Conservation (phyloP, 1,140 invertebrate genomes). For the Procambarus virginalis region DNA sequence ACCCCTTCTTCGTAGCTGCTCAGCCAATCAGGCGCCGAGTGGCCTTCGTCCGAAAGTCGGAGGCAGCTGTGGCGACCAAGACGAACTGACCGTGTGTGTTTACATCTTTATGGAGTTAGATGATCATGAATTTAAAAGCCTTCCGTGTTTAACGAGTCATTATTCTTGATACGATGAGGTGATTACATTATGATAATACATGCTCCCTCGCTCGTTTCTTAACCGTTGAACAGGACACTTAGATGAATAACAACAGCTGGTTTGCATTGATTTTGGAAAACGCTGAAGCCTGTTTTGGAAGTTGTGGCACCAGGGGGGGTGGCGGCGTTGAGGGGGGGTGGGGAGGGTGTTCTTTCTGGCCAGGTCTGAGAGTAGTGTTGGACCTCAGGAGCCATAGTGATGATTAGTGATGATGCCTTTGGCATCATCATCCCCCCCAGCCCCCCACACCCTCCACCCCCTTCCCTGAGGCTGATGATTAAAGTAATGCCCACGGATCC, state of each 20-base stretch:
- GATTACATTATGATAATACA: slow-evolving; percentile 60
- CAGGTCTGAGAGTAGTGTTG: slow-evolving; percentile 27
- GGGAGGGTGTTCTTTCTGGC: not conserved
- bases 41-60: slow-evolving; percentile 59
- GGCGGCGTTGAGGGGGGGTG: not conserved
- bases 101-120: slow-evolving; percentile 63
- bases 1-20: slow-evolving; percentile 66
- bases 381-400: not conserved
- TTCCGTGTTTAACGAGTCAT: slow-evolving; percentile 45
- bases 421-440: not conserved
- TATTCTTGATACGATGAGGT: slow-evolving; percentile 48
- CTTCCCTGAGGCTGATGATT: slow-evolving; percentile 5
- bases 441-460: too few species aligned
- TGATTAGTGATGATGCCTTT: not conserved
- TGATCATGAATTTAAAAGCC: slow-evolving; percentile 51
- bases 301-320: slow-evolving; percentile 1
- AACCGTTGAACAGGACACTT: not conserved
- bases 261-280: slow-evolving; percentile 44
- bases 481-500: slow-evolving; percentile 21
- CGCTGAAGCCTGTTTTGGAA: slow-evolving; percentile 37
- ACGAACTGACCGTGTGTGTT: slow-evolving; percentile 57
- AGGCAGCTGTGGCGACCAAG: slow-evolving; percentile 58
- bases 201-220: not conserved
- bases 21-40: slow-evolving; percentile 63
- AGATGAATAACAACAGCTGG: not conserved